phyloP scores from a whole-genome alignment of 2,113 vertebrate species.

The Macroglossus sobrinus region DNA sequence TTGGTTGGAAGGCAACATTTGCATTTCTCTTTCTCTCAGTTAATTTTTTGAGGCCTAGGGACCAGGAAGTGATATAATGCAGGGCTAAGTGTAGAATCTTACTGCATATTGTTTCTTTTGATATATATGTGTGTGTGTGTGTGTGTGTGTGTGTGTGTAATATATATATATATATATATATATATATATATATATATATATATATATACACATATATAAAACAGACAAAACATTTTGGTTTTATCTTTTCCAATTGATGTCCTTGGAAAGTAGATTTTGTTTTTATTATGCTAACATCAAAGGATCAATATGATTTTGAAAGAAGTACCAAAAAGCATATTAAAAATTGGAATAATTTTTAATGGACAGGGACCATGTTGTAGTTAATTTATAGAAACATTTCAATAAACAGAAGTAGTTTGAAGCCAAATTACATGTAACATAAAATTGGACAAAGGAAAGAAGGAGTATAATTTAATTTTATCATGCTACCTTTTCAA shows the following conservation, averaged over 20 bases:
- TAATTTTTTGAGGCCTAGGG: neutral
- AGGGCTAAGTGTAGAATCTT: neutral
- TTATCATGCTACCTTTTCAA: conserved; percentile 24
- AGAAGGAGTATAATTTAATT: neutral
- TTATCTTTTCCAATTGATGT: neutral
- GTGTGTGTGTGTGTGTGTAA: neutral
- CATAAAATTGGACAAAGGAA: conserved; percentile 33
- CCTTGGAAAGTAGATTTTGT: neutral
- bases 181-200: too few relatives aligned
- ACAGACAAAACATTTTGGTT: conserved; percentile 27
- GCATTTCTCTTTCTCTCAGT: neutral
- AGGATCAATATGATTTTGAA: conserved; percentile 17
- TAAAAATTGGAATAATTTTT: conserved; percentile 29
- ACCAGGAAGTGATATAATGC: neutral
- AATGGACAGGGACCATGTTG: neutral
- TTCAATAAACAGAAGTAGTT: neutral
- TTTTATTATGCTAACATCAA: conserved; percentile 15
- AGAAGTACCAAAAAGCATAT: neutral
- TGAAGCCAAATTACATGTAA: conserved; percentile 3
- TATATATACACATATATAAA: too few relatives aligned
- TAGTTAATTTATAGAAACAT: conserved; percentile 27
- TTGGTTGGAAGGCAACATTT: neutral
- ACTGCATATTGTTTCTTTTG: neutral
- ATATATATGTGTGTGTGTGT: neutral
- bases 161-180: too few relatives aligned